Conservation (phyloP, 2,797 vertebrate species). For the Sternotherus odoratus region DNA sequence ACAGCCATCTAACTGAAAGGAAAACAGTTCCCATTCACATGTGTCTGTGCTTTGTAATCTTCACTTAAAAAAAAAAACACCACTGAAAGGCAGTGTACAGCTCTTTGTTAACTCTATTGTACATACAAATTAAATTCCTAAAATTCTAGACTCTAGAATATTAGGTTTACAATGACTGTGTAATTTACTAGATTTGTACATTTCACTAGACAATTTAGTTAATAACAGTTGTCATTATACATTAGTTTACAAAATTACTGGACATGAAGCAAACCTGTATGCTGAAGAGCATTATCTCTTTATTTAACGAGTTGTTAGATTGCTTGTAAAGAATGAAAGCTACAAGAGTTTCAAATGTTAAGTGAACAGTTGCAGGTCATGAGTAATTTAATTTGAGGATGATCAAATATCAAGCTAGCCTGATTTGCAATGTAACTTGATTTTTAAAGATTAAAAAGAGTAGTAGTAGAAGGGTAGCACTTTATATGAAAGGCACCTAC, state of each 20-base stretch:
- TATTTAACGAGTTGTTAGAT: constrained; percentile 14
- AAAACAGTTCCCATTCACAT: constrained; percentile 63
- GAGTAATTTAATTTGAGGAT: constrained; percentile 26
- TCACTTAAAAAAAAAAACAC: not conserved
- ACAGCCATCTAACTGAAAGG: constrained; percentile 64
- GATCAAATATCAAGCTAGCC: not conserved
- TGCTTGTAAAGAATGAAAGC: not conserved
- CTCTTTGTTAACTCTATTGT: constrained; percentile 44
- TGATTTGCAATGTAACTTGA: not conserved
- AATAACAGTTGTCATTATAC: constrained; percentile 32
- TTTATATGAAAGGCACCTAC: not conserved
- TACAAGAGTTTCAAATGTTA: not conserved
- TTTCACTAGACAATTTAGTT: constrained; percentile 48
- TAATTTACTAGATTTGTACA: constrained; percentile 66
- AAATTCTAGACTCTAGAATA: constrained; percentile 57
- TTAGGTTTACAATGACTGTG: constrained; percentile 51
- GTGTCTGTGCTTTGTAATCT: constrained; percentile 49
- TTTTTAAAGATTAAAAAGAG: not conserved
- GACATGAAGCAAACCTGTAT: constrained; percentile 21
- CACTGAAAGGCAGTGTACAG: constrained; percentile 14
- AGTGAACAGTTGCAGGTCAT: not conserved
- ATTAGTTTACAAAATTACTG: constrained; percentile 38
- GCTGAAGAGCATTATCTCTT: constrained; percentile 12
- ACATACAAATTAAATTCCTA: constrained; percentile 63
- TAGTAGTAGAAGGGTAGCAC: not conserved